Evolutionary conservation across 2,888 invertebrate genomes (phyloP), one percentile per base, ranked within the genome.

Genomic region (Chalcis sispes): DNA sequence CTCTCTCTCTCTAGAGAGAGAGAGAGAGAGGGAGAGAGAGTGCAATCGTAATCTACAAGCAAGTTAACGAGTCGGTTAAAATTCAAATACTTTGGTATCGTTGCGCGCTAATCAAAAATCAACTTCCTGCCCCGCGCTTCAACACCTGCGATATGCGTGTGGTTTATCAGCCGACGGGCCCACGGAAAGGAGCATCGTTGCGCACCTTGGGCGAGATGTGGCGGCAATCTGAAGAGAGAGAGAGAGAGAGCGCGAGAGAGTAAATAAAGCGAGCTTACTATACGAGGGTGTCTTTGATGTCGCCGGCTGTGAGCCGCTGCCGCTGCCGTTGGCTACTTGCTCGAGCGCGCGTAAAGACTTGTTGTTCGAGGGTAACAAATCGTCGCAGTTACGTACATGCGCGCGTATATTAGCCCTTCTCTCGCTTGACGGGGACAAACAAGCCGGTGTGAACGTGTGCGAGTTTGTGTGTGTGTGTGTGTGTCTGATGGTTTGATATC

Each of bases 401-500:
- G 7, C 42, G 20, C 52, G 32, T 27, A 13, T 59, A 25, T 46
- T 83, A 77, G 82, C 79, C 79, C 70, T 77, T 70, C 62, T 72
- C 61, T 79, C 81, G 81, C 81, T 76, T 3, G 23, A 29, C 29
- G 23, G 79, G 81, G 83, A 81, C 83, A 86, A 85, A 85, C 82
- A 85, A 84, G 82, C 83, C 82, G 79, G 81, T 82, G 82, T 82
- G 83, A 80, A 82, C 74, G 73, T 32, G 5, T 32, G 32, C 32
- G 32, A 3, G 32, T n/a, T n/a, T n/a, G n/a, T n/a, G n/a, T n/a
- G n/a, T n/a, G n/a, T n/a, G n/a, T n/a, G n/a, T n/a, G n/a, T n/a
- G n/a, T n/a, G n/a, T n/a, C n/a, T n/a, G n/a, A n/a, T n/a, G n/a
- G 66, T 75, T 79, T 80, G 82, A 82, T 84, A 83, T 80, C 80